Evolutionary conservation across 2,888 invertebrate species (phyloP).

Genomic region (Rhyacophila evoluta): DNA sequence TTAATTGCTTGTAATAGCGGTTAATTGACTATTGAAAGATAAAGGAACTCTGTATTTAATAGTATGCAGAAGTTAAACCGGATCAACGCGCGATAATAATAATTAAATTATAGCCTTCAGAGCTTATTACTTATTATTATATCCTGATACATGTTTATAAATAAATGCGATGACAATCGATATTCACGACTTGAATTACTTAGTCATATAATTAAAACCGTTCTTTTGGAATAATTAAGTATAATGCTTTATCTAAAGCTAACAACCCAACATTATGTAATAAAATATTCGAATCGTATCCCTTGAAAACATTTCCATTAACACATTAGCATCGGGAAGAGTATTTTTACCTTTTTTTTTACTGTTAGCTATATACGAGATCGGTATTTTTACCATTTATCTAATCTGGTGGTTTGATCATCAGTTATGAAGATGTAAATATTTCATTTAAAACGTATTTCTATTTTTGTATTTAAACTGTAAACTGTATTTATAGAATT

Average conservation of each 20-base stretch:
- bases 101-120: constrained; percentile 12
- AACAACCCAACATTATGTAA: too few species aligned
- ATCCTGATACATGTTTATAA: constrained; percentile 24
- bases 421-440: too few species aligned
- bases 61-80: constrained; percentile 11
- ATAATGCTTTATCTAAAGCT: not conserved
- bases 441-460: too few species aligned
- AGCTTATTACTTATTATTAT: constrained; percentile 22
- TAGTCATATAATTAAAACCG: not conserved
- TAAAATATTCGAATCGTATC: too few species aligned
- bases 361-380: too few species aligned
- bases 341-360: too few species aligned
- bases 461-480: too few species aligned
- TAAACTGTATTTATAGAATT: too few species aligned
- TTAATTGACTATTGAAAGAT: constrained; percentile 24
- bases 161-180: constrained; percentile 18
- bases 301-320: too few species aligned
- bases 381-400: too few species aligned
- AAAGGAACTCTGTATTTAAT: constrained; percentile 17
- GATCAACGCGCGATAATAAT: not conserved
- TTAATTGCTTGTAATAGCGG: constrained; percentile 22
- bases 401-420: too few species aligned
- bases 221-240: not conserved
- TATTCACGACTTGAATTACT: constrained; percentile 4
- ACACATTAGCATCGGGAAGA: too few species aligned